Conservation (phyloP, 2,797 vertebrate genomes). For the Furcifer pardalis region DNA sequence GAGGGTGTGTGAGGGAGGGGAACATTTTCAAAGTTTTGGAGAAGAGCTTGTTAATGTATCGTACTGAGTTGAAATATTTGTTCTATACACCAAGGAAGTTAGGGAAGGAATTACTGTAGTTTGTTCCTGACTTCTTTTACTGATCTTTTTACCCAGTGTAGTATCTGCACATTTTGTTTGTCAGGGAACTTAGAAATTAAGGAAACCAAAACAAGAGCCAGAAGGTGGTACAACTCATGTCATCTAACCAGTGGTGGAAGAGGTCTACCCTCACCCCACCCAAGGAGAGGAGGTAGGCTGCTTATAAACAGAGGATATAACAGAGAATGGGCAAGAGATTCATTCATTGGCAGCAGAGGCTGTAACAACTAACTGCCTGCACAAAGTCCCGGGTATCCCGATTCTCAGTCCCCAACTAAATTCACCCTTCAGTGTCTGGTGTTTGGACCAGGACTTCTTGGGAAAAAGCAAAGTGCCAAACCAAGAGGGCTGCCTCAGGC, state of each 20-base stretch:
- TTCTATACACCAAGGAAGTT: neutral
- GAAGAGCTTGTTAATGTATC: neutral
- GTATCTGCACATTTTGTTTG: neutral
- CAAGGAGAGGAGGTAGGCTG: neutral
- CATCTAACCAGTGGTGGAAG: too few species aligned
- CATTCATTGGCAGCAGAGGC: too few species aligned
- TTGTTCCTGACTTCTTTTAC: neutral
- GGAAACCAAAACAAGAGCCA: neutral
- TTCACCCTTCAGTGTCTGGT: neutral
- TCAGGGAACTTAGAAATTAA: neutral
- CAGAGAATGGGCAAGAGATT: too few species aligned
- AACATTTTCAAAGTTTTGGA: neutral
- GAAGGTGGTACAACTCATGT: neutral
- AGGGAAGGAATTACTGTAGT: neutral
- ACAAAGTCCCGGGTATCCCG: neutral
- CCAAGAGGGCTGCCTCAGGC: neutral
- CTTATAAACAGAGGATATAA: too few species aligned
- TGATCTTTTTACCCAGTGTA: neutral
- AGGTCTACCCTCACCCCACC: too few species aligned
- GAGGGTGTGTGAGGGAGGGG: too few species aligned
- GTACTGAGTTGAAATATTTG: neutral
- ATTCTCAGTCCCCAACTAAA: neutral
- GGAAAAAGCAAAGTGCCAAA: neutral
- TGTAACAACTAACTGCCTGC: neutral
- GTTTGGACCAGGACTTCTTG: too few species aligned